Percentiles rank a stretch among this genome's conserved stretches.
Conservation (phyloP, 2,113 vertebrate species). For the Talpa occidentalis region DNA sequence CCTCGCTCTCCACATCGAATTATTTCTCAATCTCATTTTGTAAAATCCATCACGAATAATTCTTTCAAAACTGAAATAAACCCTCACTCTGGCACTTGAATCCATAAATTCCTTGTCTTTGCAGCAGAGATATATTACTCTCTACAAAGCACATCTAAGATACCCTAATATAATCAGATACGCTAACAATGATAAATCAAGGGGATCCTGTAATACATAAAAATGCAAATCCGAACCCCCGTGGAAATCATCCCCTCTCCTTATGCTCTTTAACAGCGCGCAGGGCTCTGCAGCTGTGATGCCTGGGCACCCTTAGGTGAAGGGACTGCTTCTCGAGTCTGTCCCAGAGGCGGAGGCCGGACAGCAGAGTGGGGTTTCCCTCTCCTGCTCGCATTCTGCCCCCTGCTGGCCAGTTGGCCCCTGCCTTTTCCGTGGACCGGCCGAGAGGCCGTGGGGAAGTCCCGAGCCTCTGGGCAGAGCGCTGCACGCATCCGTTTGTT, state of each 20-base stretch:
- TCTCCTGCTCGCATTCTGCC: neutral
- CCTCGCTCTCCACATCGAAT: conserved; percentile 32
- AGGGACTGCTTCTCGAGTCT: neutral
- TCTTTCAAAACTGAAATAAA: conserved; percentile 65
- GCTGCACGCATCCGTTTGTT: no score
- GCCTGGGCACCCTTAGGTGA: neutral
- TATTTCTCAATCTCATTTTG: conserved; percentile 55
- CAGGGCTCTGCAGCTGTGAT: neutral
- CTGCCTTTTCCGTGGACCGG: no score
- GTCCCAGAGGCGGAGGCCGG: neutral
- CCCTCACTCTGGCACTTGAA: conserved; percentile 52
- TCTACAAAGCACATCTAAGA: conserved; percentile 55
- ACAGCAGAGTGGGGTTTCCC: neutral
- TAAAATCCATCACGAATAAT: conserved; percentile 70
- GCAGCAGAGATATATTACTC: conserved; percentile 54
- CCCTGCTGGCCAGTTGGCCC: no score
- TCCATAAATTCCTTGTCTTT: conserved; percentile 68
- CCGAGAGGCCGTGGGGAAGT: no score
- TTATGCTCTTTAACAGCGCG: neutral
- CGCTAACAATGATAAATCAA: conserved; percentile 56
- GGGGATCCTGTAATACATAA: neutral
- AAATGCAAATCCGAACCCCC: conserved; percentile 41
- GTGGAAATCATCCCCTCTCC: neutral
- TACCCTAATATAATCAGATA: conserved; percentile 33
- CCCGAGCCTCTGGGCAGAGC: neutral